Evolutionary conservation across 2,113 vertebrate genomes (phyloP).

Genomic region (Chloebia gouldiae): DNA sequence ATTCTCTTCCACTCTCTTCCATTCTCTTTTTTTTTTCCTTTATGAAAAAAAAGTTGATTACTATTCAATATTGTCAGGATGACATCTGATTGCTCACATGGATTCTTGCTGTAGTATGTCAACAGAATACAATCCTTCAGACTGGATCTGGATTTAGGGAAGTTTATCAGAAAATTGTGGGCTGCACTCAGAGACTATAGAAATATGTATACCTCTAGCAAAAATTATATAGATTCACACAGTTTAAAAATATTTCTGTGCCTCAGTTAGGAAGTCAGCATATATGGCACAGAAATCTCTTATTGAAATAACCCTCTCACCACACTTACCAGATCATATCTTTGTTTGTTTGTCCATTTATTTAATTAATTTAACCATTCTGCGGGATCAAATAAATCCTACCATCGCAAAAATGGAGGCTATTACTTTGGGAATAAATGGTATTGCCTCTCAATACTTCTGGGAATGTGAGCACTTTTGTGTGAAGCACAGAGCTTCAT

Average conservation of each 20-base stretch:
- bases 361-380: background rate
- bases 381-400: background rate
- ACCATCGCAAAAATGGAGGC: background rate
- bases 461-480: background rate
- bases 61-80: background rate
- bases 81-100: background rate
- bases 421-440: background rate
- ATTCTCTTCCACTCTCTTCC: background rate
- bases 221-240: background rate
- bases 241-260: background rate
- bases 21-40: too few species aligned
- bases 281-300: background rate
- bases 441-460: background rate
- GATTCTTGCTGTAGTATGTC: background rate
- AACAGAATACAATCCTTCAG: background rate
- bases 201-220: background rate
- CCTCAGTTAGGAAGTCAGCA: background rate
- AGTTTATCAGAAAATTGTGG: background rate
- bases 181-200: background rate
- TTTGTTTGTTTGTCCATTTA: background rate
- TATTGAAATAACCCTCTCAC: background rate
- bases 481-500: background rate
- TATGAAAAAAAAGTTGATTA: background rate
- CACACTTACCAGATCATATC: background rate
- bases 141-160: background rate